Base-by-base conservation (phyloP, 2,797 vertebrate species). In the Xenentodon cancila region DNA sequence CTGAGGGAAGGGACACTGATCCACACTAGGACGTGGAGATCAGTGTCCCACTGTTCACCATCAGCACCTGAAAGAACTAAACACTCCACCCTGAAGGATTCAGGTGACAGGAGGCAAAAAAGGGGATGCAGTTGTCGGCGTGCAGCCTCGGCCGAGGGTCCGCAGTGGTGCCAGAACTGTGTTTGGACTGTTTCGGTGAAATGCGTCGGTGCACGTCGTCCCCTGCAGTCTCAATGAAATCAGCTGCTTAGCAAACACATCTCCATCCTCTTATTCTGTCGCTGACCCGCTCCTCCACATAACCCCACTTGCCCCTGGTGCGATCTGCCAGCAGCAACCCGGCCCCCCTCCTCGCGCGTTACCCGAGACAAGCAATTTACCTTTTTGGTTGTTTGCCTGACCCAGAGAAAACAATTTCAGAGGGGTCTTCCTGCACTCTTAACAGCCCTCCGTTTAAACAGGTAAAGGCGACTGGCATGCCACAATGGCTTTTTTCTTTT, bases 381-480 rank as follows among this genome's bases (percentile, higher is more conserved):
- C 89, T 88, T 91, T 92, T 90, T 86, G 90, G 87, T 93, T 93
- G 93, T 93, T 93, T 93, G 89, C 87, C 89, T 94, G 93, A 94
- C 93, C 93, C 86, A 93, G 92, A 93, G 92, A 94, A 94, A 94
- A 94, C 92, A 92, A 93, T 94, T 93, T 94, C 91, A 89, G 89
- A 92, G 91, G 89, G 92, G 92, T 93, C 92, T 92, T 93, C 89
- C 90, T 89, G 83, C 60, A 79, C 82, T 89, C 88, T 93, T 92
- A 93, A 91, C 92, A 91, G 88, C 88, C 78, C 77, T 71, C 63
- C 84, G 80, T 84, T 89, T 88, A 89, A 91, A 89, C 92, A 91
- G 93, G 92, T 93, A 92, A 85, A 88, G 76, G 81, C 81, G 81
- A 85, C 89, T 82, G 81, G 68, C 68, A 78, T 79, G 80, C 84